Percentiles rank a stretch among this genome's conserved stretches.
Conservation (phyloP, 2,797 vertebrate genomes). For the Sebastes miniatus region DNA sequence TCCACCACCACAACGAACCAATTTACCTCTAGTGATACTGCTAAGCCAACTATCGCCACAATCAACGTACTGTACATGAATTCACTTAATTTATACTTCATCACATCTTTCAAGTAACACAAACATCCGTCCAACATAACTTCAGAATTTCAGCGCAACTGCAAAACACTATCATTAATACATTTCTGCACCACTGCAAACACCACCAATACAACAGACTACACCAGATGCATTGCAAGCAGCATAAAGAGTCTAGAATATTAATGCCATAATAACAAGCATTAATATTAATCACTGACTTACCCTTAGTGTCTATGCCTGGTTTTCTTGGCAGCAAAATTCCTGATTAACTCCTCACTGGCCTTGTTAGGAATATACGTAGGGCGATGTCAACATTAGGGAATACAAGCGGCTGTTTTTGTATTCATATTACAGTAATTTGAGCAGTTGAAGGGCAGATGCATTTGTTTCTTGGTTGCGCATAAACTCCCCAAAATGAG, state of each 20-base stretch:
- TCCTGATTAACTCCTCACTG: background rate
- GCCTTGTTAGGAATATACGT: background rate
- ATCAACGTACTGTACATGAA: background rate
- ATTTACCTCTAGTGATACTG: too few species aligned
- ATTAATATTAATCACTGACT: background rate
- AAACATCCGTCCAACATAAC: background rate
- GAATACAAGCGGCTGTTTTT: too few species aligned
- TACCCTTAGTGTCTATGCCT: background rate
- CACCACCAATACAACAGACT: background rate
- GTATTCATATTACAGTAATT: background rate
- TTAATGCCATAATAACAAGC: background rate
- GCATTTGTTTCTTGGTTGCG: too few species aligned
- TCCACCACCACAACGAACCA: background rate
- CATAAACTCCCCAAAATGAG: too few species aligned
- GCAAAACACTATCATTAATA: background rate
- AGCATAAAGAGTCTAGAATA: background rate
- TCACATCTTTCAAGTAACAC: background rate
- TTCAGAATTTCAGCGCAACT: background rate
- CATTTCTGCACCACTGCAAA: background rate
- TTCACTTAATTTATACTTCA: background rate
- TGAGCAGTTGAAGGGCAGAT: background rate
- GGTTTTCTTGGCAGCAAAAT: background rate
- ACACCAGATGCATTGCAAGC: background rate
- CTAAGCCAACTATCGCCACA: background rate
- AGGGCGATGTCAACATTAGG: background rate